Conservation (phyloP, 1,140 invertebrate species). For the Cotesia glomerata region DNA sequence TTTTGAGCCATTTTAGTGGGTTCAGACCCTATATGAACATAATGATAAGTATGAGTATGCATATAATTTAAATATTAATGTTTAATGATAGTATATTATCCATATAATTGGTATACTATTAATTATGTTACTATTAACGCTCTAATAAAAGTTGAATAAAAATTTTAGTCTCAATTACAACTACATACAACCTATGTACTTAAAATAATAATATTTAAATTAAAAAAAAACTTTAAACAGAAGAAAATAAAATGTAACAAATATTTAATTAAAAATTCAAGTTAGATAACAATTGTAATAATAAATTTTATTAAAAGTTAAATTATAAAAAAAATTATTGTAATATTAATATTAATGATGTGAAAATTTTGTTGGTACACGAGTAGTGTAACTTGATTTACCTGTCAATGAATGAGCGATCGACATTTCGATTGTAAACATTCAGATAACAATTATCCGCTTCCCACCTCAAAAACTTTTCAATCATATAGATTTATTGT, state of each 20-base stretch:
- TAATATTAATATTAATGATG: constrained; percentile 35
- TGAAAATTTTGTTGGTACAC: constrained; percentile 37
- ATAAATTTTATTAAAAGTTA: not conserved
- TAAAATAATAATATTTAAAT: too few relatives aligned
- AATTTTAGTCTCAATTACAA: too few relatives aligned
- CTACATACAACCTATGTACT: too few relatives aligned
- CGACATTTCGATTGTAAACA: constrained; percentile 69
- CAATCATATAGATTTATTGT: not conserved
- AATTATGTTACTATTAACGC: not conserved
- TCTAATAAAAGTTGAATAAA: not conserved
- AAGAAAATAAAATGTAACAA: too few relatives aligned
- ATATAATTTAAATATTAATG: not conserved
- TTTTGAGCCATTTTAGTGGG: constrained; percentile 69
- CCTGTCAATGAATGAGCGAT: constrained; percentile 71
- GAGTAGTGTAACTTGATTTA: constrained; percentile 47
- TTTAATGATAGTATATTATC: not conserved
- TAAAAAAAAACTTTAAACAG: too few relatives aligned
- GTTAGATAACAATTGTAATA: not conserved
- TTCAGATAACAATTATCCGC: constrained; percentile 53
- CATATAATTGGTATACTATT: too few relatives aligned
- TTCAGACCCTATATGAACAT: constrained; percentile 64
- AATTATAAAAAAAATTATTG: not conserved
- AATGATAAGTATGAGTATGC: constrained; percentile 9
- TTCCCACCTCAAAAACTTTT: constrained; percentile 21
- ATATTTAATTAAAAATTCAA: too few relatives aligned